A percentile compares a stretch with the other conserved stretches of the same genome.
phyloP scores from a whole-genome alignment of 2,888 invertebrate species.

The Phasia obesa region DNA sequence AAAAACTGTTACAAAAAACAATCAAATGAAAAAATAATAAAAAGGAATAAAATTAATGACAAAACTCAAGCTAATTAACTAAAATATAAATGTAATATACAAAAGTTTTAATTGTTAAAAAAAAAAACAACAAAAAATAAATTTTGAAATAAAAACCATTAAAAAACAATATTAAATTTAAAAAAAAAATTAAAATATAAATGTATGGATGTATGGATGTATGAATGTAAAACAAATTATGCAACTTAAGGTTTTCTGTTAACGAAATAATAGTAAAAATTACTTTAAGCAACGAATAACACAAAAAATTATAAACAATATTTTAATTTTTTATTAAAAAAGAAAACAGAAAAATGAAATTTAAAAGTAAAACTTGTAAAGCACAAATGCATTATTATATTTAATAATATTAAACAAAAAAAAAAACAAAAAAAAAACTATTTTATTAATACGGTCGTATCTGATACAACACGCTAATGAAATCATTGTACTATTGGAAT shows the following conservation, averaged over 20 bases:
- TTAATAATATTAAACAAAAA: not conserved
- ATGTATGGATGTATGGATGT: constrained; percentile 43
- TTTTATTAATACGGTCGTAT: too few relatives aligned
- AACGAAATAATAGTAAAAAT: constrained; percentile 28
- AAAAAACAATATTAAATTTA: constrained; percentile 13
- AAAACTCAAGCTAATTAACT: constrained; percentile 50
- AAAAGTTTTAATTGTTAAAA: constrained; percentile 41
- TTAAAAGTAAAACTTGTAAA: constrained; percentile 2
- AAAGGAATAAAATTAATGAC: constrained; percentile 53
- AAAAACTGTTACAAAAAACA: constrained; percentile 40
- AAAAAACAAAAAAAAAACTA: constrained; percentile 1
- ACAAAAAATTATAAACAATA: constrained; percentile 32
- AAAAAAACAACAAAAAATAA: constrained; percentile 27
- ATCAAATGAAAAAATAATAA: constrained; percentile 33
- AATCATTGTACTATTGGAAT: too few relatives aligned
- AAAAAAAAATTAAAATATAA: constrained; percentile 35
- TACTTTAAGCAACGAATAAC: constrained; percentile 58
- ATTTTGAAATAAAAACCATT: constrained; percentile 13
- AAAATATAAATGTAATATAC: constrained; percentile 46
- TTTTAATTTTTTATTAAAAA: constrained; percentile 48
- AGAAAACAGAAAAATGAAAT: constrained; percentile 13
- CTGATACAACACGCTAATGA: too few relatives aligned
- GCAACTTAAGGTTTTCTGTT: constrained; percentile 65
- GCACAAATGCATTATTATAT: constrained; percentile 39
- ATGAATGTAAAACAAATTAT: constrained; percentile 46